A percentile compares a stretch with the other conserved stretches of the same genome.
Evolutionary conservation across 1,140 invertebrate species (phyloP).

Genomic region (Neodiprion pinetum): DNA sequence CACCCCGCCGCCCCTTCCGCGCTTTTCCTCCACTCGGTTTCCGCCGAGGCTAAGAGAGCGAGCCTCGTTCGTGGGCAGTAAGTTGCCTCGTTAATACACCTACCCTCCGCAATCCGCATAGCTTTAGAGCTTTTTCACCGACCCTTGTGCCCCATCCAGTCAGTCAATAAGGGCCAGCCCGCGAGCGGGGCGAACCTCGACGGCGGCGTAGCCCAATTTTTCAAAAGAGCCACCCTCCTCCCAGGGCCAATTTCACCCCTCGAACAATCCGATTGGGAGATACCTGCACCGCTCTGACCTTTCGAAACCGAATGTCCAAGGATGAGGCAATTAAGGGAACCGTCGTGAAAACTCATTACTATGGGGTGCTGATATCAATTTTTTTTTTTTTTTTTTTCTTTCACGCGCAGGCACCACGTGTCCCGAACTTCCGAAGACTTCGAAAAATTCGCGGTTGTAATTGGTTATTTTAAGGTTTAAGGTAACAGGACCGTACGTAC

Average conservation of each 20-base stretch:
- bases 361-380: no score
- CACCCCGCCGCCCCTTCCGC: not conserved
- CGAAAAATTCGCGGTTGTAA: no score
- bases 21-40: not conserved
- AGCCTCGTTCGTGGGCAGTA: not conserved
- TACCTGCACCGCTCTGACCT: no score
- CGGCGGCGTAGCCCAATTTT: not conserved
- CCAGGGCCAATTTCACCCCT: not conserved
- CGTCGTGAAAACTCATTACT: no score
- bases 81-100: conserved; percentile 7
- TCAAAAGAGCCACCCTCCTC: not conserved
- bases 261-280: not conserved
- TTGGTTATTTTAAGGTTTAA: no score
- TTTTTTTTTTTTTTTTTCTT: no score
- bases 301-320: no score
- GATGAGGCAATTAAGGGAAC: no score
- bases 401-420: no score
- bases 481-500: no score
- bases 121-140: conserved; percentile 1
- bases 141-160: not conserved
- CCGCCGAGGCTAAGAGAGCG: not conserved
- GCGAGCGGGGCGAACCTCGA: not conserved
- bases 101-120: not conserved
- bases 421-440: no score
- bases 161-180: not conserved